Base-by-base conservation (phyloP, 2,113 vertebrate genomes). In the Crotalus viridis region DNA sequence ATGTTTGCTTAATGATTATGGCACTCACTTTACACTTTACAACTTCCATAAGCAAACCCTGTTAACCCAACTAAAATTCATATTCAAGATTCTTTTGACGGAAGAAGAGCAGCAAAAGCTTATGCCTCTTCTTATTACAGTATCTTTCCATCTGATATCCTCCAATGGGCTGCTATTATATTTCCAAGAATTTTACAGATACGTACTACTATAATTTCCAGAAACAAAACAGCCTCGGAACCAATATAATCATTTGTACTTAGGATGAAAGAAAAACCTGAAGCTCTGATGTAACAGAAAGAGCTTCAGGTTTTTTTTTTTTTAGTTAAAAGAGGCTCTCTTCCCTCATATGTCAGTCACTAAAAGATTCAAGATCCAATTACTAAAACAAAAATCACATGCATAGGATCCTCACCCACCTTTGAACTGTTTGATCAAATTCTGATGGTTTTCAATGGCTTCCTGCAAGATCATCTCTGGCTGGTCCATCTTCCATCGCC, bases 401-500 rank as follows among this genome's bases (percentile, higher is more conserved):
- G 1, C 3, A 33, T 10, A 24, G 51, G 39, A 46, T 52, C 24
- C 17, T 28, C 22, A 4, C 0, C 93, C 98, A 99, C 99, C 99
- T 99, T 97, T 98, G 96, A 99, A 99, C 94, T 99, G 98, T 56
- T 97, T 98, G 89, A 99, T 99, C 99, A 99, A 98, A 95, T 95
- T 98, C 97, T 97, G 98, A 94, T 99, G 99, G 94, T 98, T 99
- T 94, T 98, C 98, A 9, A 99, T 13, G 4, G 99, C 98, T 28
- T 99, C 98, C 94, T 98, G 96, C 89, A 99, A 95, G 97, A 99
- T 99, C 93, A 98, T 93, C 93, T 99, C 99, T 0, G 99, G 98
- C 10, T 98, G 98, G 96, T 99, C 99, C 99, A 98, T 98, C 94
- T 99, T 99, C 99, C 99, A 99, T 33, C 97, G 97, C 99, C 99